Evolutionary conservation across 1,140 invertebrate species (phyloP).

Genomic region (Yoshiicerus persimilis): DNA sequence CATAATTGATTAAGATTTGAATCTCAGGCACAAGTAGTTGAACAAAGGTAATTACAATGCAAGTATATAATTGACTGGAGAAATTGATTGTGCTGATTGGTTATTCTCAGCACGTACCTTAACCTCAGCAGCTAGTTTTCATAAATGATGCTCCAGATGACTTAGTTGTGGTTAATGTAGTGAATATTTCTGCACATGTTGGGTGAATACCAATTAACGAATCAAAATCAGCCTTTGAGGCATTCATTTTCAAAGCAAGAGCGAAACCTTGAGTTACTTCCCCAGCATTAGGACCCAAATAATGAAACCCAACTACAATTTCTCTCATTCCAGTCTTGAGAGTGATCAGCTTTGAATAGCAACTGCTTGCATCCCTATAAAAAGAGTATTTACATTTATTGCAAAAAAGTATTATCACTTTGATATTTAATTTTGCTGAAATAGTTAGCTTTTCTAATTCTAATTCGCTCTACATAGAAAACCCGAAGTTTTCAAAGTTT

Average conservation of each 20-base stretch:
- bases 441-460: neutral
- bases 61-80: no score
- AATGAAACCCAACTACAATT: conserved; percentile 89
- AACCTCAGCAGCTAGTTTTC: neutral
- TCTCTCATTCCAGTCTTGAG: conserved; percentile 65
- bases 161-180: neutral
- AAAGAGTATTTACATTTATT: no score
- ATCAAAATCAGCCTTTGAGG: conserved; percentile 84
- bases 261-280: conserved; percentile 82
- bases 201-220: conserved; percentile 95
- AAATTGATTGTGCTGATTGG: neutral
- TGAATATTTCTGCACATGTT: conserved; percentile 79
- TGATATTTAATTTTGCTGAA: neutral
- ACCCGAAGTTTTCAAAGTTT: no score
- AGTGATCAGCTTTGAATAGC: conserved; percentile 75
- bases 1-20: neutral
- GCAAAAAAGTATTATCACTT: neutral
- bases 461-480: no score
- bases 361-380: neutral
- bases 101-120: neutral
- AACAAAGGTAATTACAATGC: neutral
- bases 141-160: neutral
- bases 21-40: neutral
- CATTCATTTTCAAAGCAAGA: conserved; percentile 43
- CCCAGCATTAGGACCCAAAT: conserved; percentile 91